Conservation (phyloP, 2,113 vertebrate species). For the Sceloporus undulatus region DNA sequence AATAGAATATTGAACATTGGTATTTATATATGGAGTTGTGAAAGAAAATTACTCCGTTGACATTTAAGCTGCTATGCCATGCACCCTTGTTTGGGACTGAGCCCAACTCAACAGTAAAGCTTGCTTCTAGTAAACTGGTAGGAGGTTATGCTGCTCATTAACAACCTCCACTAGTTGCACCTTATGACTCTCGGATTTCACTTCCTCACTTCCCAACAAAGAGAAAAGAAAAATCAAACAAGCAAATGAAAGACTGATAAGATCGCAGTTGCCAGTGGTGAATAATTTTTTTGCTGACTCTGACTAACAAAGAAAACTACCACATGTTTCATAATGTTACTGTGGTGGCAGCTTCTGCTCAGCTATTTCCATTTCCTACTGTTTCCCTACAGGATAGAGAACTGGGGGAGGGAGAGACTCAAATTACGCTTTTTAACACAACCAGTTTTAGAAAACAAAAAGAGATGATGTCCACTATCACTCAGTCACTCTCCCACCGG, state of each 20-base stretch:
- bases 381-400: background rate
- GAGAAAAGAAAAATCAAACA: background rate
- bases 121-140: background rate
- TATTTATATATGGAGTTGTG: too few relatives aligned
- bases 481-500: background rate
- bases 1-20: background rate
- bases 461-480: background rate
- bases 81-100: background rate
- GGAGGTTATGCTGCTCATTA: background rate
- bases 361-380: conserved; percentile 15
- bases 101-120: background rate
- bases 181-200: background rate
- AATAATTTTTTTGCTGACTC: background rate
- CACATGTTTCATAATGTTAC: background rate
- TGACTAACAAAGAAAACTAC: background rate
- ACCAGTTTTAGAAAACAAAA: background rate
- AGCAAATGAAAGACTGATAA: background rate
- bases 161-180: background rate
- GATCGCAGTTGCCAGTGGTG: background rate
- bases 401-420: background rate
- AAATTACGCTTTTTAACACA: background rate
- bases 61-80: background rate
- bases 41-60: background rate
- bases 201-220: background rate
- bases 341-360: background rate